Conservation (phyloP, 2,888 invertebrate species). For the Agrochola circellaris region DNA sequence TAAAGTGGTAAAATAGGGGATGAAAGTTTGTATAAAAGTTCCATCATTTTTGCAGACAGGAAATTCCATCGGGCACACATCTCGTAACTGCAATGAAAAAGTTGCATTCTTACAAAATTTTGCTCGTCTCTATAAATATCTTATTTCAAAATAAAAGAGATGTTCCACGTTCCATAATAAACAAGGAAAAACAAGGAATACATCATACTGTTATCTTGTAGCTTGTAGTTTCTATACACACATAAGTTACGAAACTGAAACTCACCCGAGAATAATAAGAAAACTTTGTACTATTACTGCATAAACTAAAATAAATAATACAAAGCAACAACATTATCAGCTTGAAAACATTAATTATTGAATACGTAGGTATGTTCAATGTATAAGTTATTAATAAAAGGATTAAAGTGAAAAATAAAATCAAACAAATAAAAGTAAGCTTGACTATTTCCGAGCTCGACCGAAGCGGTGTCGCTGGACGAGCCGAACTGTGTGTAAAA, state of each 20-base stretch:
- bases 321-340: background rate
- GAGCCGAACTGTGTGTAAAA: background rate
- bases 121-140: background rate
- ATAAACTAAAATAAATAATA: conserved; percentile 13
- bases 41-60: background rate
- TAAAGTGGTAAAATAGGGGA: background rate
- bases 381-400: background rate
- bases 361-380: background rate
- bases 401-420: background rate
- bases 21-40: background rate
- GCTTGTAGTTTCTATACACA: conserved; percentile 10
- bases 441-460: background rate
- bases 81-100: no score
- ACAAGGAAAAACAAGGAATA: conserved; percentile 54
- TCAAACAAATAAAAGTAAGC: background rate
- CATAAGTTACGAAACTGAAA: conserved; percentile 39
- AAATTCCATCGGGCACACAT: background rate
- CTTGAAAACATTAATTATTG: background rate
- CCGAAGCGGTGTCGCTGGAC: background rate
- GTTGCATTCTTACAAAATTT: background rate
- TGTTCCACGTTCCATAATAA: conserved; percentile 18
- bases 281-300: conserved; percentile 37
- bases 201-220: conserved; percentile 48
- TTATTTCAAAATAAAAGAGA: background rate
- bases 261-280: conserved; percentile 21